Evolutionary conservation across 2,888 invertebrate species (phyloP).

Genomic region (Mylabris sibirica): DNA sequence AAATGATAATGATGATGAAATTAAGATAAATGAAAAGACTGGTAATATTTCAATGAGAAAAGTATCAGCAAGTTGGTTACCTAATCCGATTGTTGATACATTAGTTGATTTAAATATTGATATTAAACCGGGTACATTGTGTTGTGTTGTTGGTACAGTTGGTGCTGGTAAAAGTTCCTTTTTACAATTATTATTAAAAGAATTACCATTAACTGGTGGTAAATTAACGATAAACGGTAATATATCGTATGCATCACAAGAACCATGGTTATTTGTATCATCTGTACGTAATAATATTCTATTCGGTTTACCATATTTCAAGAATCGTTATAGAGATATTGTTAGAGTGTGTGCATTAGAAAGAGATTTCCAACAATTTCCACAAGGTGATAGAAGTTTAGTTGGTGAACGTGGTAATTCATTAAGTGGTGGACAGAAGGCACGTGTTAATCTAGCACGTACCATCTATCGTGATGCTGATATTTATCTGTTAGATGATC

Average conservation of each 20-base stretch:
- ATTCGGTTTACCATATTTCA: conserved; percentile 74
- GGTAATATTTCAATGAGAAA: conserved; percentile 42
- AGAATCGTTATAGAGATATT: conserved; percentile 60
- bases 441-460: conserved; percentile 78
- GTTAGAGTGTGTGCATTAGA: conserved; percentile 71
- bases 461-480: conserved; percentile 80
- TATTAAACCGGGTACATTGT: conserved; percentile 60
- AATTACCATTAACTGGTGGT: conserved; percentile 71
- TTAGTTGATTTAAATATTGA: conserved; percentile 63
- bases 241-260: conserved; percentile 78
- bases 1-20: conserved; percentile 32
- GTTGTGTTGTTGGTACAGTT: conserved; percentile 68
- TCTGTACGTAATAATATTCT: conserved; percentile 81
- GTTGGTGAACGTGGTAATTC: conserved; percentile 82
- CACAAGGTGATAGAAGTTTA: conserved; percentile 75
- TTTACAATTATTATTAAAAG: conserved; percentile 75
- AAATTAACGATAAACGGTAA: conserved; percentile 69
- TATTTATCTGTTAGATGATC: conserved; percentile 82
- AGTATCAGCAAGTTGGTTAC: conserved; percentile 50
- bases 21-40: conserved; percentile 38
- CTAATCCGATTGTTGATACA: conserved; percentile 55
- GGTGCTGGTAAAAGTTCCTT: conserved; percentile 76
- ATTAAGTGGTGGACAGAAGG: conserved; percentile 83
- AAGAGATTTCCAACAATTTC: conserved; percentile 75
- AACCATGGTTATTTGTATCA: conserved; percentile 80